Conservation (phyloP, 2,888 invertebrate genomes). For the Hydrotaea diabolus region DNA sequence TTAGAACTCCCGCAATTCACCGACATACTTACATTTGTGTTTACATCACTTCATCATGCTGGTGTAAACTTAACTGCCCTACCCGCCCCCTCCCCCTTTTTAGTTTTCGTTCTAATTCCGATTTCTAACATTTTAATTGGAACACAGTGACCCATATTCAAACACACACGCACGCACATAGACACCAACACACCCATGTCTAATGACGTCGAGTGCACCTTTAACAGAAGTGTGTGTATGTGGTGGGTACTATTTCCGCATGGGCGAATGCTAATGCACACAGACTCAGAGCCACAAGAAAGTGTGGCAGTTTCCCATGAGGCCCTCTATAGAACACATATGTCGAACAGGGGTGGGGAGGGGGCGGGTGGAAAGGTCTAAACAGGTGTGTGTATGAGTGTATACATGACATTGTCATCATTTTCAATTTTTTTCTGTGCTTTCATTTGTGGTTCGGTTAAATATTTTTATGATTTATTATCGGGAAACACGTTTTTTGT, state of each 20-base stretch:
- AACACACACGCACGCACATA: not conserved
- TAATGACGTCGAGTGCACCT: not conserved
- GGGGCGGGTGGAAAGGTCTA: not conserved
- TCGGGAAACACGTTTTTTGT: constrained; percentile 16
- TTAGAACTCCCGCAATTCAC: not conserved
- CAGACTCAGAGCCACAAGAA: not conserved
- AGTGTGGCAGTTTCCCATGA: too few species aligned
- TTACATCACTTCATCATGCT: not conserved
- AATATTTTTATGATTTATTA: constrained; percentile 22
- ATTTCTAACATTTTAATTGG: not conserved
- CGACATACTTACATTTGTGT: not conserved
- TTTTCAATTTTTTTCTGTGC: not conserved
- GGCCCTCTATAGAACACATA: too few species aligned
- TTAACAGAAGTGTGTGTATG: not conserved
- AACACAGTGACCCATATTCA: constrained; percentile 8
- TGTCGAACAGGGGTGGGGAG: not conserved
- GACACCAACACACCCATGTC: not conserved
- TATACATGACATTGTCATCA: not conserved
- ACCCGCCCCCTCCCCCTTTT: not conserved
- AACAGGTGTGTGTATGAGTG: not conserved
- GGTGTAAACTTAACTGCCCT: not conserved
- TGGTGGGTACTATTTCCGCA: not conserved
- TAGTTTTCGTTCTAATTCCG: not conserved
- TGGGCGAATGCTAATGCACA: not conserved
- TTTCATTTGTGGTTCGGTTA: not conserved